Percentiles rank a stretch among this genome's conserved stretches.
Conservation (phyloP, 1,140 invertebrate genomes). For the Drosophila trapezifrons region DNA sequence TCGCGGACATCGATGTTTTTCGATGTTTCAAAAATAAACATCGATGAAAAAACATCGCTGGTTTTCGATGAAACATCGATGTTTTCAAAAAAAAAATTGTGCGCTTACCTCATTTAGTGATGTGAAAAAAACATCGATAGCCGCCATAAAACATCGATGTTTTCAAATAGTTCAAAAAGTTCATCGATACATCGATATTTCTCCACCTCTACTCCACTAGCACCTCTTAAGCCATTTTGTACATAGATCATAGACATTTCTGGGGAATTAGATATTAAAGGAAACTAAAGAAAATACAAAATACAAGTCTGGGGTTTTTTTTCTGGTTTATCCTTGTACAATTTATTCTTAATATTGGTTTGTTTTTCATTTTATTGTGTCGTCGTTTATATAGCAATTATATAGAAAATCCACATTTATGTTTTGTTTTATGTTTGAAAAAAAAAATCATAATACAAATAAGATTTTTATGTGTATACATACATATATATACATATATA, state of each 20-base stretch:
- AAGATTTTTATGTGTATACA: conserved; percentile 40
- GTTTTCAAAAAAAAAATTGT: too few relatives aligned
- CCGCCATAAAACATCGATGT: too few relatives aligned
- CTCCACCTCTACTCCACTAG: too few relatives aligned
- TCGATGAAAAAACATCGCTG: too few relatives aligned
- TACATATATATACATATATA: conserved; percentile 43
- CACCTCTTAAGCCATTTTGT: neutral
- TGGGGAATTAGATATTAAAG: neutral
- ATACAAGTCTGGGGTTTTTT: neutral
- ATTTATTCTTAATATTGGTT: conserved; percentile 67
- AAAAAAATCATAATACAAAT: conserved; percentile 50
- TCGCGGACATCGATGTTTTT: too few relatives aligned
- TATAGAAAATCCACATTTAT: conserved; percentile 70
- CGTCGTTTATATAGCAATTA: conserved; percentile 67
- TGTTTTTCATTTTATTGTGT: conserved; percentile 67
- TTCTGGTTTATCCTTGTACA: conserved; percentile 51
- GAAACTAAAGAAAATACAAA: neutral
- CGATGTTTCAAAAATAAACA: too few relatives aligned
- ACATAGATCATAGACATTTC: conserved; percentile 22
- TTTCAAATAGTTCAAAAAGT: too few relatives aligned
- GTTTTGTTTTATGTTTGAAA: conserved; percentile 21
- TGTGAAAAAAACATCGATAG: too few relatives aligned
- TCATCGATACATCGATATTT: too few relatives aligned
- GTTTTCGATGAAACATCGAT: too few relatives aligned
- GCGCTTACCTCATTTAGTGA: too few relatives aligned